Evolutionary conservation across 2,888 invertebrate species (phyloP), one percentile per base, ranked within the genome.

Genomic region (Trypoxylon attenuatum): DNA sequence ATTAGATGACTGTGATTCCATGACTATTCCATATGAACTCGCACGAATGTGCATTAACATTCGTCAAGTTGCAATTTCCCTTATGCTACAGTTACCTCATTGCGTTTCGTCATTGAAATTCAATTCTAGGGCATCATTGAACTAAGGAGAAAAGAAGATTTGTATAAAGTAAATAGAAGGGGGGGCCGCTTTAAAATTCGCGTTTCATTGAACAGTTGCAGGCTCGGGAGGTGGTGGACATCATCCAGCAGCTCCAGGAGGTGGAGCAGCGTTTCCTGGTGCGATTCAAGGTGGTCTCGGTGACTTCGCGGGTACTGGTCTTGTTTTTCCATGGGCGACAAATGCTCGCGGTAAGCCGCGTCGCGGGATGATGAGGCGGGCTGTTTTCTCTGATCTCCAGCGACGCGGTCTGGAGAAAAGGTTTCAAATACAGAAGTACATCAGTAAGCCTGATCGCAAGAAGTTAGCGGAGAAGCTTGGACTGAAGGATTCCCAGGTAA

Each of bases 401-500:
- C 90, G 99, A 42, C 97, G 97, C 78, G 98, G 98, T 0, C 89
- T 99, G 73, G 99, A 99, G 88, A 94, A 97, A 83, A 90, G 97
- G 84, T 99, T 99, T 89, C 96, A 97, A 87, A 93, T 96, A 51
- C 98, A 98, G 88, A 98, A 98, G 88, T 99, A 99, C 89, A 99
- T 99, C 87, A 97, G 97, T 84, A 99, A 99, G 87, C 98, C 98
- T 0, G 99, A 99, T 87, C 90, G 99, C 87, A 98, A 98, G 90
- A 97, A 98, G 83, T 89, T 99, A 68, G 98, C 99, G 0, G 97
- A 97, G 86, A 96, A 97, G 87, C 90, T 99, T 49, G 98, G 97
- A 6, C 90, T 99, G 8, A 98, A 98, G 86, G 98, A 99, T 84
- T 98, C 98, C 71, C 98, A 98, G 94, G 98, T 98, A 81, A 89